Evolutionary conservation across 2,888 invertebrate genomes (phyloP).

Genomic region (Amblyjoppa proteus): DNA sequence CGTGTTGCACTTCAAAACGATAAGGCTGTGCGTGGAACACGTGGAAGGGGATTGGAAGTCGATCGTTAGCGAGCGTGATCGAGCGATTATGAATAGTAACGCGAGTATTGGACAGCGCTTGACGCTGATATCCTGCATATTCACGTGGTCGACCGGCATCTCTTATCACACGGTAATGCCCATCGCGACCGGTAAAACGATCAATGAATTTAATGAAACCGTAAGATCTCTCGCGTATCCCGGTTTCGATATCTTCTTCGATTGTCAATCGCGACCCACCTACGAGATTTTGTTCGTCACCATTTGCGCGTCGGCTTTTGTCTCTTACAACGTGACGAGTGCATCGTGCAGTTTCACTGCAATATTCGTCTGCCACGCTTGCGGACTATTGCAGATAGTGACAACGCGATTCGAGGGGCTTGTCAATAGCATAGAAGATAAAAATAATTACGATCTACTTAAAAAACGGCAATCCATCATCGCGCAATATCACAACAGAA

Average conservation of each 20-base stretch:
- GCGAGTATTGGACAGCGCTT: constrained; percentile 44
- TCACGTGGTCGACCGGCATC: constrained; percentile 63
- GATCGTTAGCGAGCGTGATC: constrained; percentile 52
- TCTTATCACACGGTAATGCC: constrained; percentile 61
- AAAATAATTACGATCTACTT: constrained; percentile 2
- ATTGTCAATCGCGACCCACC: constrained; percentile 65
- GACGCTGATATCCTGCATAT: constrained; percentile 68
- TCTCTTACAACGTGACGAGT: constrained; percentile 52
- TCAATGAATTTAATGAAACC: neutral
- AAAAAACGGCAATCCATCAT: constrained; percentile 63
- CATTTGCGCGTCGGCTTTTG: constrained; percentile 58
- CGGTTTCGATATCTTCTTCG: constrained; percentile 65
- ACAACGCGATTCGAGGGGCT: constrained; percentile 41
- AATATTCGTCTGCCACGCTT: constrained; percentile 14
- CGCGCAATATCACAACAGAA: constrained; percentile 64
- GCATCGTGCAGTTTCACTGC: constrained; percentile 42
- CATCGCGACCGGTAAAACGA: constrained; percentile 42
- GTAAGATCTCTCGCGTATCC: constrained; percentile 54
- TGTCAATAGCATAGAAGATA: constrained; percentile 41
- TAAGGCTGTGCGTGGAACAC: constrained; percentile 52
- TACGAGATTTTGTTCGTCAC: constrained; percentile 67
- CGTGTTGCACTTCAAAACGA: constrained; percentile 28
- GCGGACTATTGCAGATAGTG: constrained; percentile 70
- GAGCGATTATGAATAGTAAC: constrained; percentile 60
- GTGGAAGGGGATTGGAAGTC: constrained; percentile 66